Base-by-base conservation (phyloP, 1,140 invertebrate genomes). In the Lepidurus packardi region DNA sequence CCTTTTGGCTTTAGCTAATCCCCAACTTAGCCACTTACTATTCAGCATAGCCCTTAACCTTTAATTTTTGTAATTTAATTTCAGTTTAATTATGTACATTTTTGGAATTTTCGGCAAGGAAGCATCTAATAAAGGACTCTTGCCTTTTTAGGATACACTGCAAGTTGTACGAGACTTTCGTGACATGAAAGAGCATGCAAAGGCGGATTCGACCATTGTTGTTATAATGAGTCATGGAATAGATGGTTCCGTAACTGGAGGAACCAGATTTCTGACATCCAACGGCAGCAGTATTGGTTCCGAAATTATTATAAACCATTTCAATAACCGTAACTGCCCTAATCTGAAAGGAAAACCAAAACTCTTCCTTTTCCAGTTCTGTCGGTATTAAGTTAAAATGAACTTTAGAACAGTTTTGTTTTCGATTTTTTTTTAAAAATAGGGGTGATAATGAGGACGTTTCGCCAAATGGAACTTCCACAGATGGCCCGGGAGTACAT, bases 321-420 rank as follows among this genome's bases (percentile, higher is more conserved):
- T 94, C 82, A 88, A 88, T 73, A 87, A 89, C 78, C 81, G 84
- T 11, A 87, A 87, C 75, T 90, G 91, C 82, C 86, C 87, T 1
- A 77, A 84, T 78, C 85, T 94, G 43, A 81, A 84, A 0, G 86
- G 87, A 65, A 91, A 93, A 82, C 92, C 92, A 73, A 94, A 94
- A 85, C 87, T 93, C 79, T 92, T 94, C 81, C 89, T 94, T 45
- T 92, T 92, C 82, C 92, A 93, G 83, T 87, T 89, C 73, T 93
- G 92, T 84, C 88, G 91, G 88, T 89, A 82, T 78, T 47, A 47
- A 47, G 45, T 1, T 10, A 47, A 34, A 34, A 4, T 4, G 34
- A 4, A 4, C 3, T 3, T 3, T 34, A 3, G 10, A 25, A 7
- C 65, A 25, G 25, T 25, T 9, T 77, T 44, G 65, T 53, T 11